Conservation (phyloP, 1,140 invertebrate genomes). For the Drosophila chauvacae region DNA sequence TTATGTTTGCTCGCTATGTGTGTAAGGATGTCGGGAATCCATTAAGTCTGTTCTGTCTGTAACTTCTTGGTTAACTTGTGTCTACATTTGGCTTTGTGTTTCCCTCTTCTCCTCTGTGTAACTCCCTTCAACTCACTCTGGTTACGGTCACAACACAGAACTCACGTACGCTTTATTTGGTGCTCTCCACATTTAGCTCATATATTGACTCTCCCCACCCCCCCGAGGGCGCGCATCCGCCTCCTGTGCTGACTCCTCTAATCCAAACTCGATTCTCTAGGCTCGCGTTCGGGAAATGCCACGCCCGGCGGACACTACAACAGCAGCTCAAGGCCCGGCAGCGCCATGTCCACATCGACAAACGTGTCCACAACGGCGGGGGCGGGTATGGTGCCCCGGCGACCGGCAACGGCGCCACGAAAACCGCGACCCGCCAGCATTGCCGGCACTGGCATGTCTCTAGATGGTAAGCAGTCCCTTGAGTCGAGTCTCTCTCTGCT, state of each 20-base stretch:
- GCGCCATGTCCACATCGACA: constrained; percentile 88
- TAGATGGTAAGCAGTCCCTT: constrained; percentile 74
- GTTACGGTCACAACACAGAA: constrained; percentile 65
- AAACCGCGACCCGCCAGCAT: constrained; percentile 91
- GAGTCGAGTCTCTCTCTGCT: too few species aligned
- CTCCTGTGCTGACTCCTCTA: constrained; percentile 12
- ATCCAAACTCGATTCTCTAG: constrained; percentile 43
- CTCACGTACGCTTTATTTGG: constrained; percentile 62
- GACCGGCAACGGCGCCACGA: constrained; percentile 65
- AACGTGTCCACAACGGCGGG: constrained; percentile 75
- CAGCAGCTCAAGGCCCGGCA: constrained; percentile 92
- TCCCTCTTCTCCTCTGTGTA: constrained; percentile 9
- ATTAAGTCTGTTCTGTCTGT: constrained; percentile 42
- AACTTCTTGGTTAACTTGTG: constrained; percentile 42
- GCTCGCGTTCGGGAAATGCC: constrained; percentile 88
- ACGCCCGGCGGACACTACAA: constrained; percentile 87
- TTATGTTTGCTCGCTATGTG: constrained; percentile 28
- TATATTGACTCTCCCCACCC: constrained; percentile 18
- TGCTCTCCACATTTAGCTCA: constrained; percentile 54
- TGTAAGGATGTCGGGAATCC: constrained; percentile 15
- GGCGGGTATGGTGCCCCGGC: constrained; percentile 69
- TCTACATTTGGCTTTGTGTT: constrained; percentile 49
- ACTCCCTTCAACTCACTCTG: constrained; percentile 48
- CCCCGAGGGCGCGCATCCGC: not conserved
- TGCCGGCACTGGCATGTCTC: constrained; percentile 91